Conservation (phyloP, 2,797 vertebrate genomes). For the Galago senegalensis region DNA sequence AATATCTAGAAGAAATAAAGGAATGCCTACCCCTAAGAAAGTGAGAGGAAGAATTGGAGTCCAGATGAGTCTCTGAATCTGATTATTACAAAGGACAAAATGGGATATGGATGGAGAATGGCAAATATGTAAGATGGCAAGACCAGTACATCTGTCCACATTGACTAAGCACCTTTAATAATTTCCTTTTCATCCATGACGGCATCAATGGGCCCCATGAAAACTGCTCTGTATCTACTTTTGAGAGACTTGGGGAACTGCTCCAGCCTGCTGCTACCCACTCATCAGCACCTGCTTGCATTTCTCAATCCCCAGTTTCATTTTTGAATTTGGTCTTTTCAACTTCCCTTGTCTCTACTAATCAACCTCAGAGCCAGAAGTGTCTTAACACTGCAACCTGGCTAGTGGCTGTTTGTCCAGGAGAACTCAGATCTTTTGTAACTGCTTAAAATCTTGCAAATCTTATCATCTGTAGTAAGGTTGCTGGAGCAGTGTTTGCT, state of each 20-base stretch:
- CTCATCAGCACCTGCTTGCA: background rate
- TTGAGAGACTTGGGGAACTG: background rate
- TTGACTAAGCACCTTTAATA: background rate
- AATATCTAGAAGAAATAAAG: slow-evolving; percentile 24
- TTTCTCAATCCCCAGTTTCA: background rate
- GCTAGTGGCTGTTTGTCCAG: background rate
- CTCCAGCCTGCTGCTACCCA: background rate
- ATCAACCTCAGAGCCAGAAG: background rate
- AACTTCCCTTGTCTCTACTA: background rate
- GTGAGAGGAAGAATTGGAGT: background rate
- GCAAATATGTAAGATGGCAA: background rate
- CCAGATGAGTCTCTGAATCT: slow-evolving; percentile 12
- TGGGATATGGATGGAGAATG: background rate
- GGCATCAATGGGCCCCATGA: background rate
- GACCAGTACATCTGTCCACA: background rate
- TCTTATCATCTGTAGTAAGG: background rate
- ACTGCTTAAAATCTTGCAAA: background rate
- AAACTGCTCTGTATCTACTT: background rate
- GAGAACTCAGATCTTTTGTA: background rate
- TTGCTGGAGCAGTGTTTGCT: background rate
- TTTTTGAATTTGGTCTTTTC: background rate
- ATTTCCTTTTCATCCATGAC: background rate
- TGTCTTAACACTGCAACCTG: background rate
- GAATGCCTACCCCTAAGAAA: background rate
- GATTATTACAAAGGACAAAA: slow-evolving; percentile 24